Conservation (phyloP, 2,797 vertebrate species). For the Rhinatrema bivittatum region DNA sequence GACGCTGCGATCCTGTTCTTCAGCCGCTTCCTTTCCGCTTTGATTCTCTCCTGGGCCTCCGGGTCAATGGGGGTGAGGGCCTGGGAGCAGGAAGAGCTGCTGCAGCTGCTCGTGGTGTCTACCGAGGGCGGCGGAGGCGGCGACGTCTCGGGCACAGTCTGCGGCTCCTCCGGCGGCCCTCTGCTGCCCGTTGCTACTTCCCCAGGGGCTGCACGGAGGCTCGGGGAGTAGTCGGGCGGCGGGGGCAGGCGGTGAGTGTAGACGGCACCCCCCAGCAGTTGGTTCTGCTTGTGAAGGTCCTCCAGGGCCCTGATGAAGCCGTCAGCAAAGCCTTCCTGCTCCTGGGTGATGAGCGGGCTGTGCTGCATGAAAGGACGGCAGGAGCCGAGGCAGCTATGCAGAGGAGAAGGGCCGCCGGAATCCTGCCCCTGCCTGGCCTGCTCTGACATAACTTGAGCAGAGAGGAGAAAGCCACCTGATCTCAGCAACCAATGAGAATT, state of each 20-base stretch:
- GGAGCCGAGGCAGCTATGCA: slow-evolving; percentile 5
- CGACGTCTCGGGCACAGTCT: slow-evolving; percentile 72
- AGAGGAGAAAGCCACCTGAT: too few species aligned
- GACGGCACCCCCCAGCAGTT: slow-evolving; percentile 64
- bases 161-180: slow-evolving; percentile 65
- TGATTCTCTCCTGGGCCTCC: slow-evolving; percentile 78
- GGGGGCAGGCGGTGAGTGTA: slow-evolving; percentile 67
- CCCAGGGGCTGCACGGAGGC: slow-evolving; percentile 9
- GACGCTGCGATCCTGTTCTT: slow-evolving; percentile 82
- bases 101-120: slow-evolving; percentile 36
- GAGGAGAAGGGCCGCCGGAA: slow-evolving; percentile 8
- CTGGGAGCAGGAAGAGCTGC: slow-evolving; percentile 49
- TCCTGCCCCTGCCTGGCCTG: slow-evolving; percentile 11
- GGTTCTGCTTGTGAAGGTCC: slow-evolving; percentile 83
- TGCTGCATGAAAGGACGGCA: slow-evolving; percentile 52
- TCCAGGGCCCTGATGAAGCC: slow-evolving; percentile 80
- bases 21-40: slow-evolving; percentile 77
- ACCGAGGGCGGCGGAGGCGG: slow-evolving; percentile 27
- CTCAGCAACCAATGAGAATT: too few species aligned
- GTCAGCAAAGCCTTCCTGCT: slow-evolving; percentile 79
- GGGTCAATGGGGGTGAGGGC: slow-evolving; percentile 72
- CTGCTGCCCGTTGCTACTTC: slow-evolving; percentile 27
- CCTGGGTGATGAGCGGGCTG: slow-evolving; percentile 63
- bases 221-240: slow-evolving; percentile 39
- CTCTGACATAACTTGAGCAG: too few species aligned